These are phyloP conservation scores for Columba janthina DNA, from an alignment of 2,113 vertebrate genomes.

Conservation along the genomic window DNA sequence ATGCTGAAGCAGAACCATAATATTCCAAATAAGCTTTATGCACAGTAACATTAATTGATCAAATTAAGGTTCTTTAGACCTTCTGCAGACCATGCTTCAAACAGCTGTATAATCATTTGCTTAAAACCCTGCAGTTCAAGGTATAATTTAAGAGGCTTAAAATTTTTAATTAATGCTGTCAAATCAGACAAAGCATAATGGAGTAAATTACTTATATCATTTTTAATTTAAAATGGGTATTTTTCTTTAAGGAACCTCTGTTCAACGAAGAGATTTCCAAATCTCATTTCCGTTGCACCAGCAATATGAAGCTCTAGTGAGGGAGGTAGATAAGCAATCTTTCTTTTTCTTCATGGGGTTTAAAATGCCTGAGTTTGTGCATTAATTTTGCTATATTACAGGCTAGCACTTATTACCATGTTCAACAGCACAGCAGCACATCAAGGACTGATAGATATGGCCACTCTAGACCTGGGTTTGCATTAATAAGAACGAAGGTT, in stretches of 20 bases:
- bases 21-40: background rate
- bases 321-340: background rate
- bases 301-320: background rate
- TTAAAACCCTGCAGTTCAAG: background rate
- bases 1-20: background rate
- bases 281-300: background rate
- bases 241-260: background rate
- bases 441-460: background rate
- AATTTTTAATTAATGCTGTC: slow-evolving; percentile 13
- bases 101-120: background rate
- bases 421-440: background rate
- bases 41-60: background rate
- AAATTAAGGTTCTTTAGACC: background rate
- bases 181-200: background rate
- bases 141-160: slow-evolving; percentile 18
- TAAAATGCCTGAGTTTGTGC: background rate
- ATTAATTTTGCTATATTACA: background rate
- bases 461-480: background rate
- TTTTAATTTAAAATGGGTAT: slow-evolving; percentile 1
- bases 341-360: background rate
- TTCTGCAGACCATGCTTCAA: background rate
- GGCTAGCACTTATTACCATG: background rate
- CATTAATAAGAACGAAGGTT: background rate
- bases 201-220: background rate
- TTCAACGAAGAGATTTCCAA: background rate